Conservation (phyloP, 2,888 invertebrate genomes). For the Aethes cnicana region DNA sequence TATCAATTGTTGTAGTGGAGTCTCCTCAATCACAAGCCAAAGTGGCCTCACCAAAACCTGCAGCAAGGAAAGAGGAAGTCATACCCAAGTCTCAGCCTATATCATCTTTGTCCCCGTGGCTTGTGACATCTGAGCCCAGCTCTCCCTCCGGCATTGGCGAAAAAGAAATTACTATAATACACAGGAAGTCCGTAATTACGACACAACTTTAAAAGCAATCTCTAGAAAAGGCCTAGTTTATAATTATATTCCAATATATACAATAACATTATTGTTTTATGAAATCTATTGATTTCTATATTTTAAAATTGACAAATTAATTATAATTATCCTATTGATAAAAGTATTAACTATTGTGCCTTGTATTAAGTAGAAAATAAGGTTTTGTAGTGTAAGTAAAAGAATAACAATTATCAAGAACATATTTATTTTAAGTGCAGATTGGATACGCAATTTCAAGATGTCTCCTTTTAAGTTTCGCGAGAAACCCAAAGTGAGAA, state of each 20-base stretch:
- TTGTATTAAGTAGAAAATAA: constrained; percentile 1
- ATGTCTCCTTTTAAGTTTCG: constrained; percentile 70
- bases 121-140: constrained; percentile 88
- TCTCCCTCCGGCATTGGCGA: constrained; percentile 85
- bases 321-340: constrained; percentile 6
- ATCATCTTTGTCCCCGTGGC: constrained; percentile 90
- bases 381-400: neutral
- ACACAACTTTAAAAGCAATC: constrained; percentile 84
- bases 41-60: constrained; percentile 70
- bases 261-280: neutral
- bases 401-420: too few relatives aligned
- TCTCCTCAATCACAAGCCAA: constrained; percentile 66
- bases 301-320: constrained; percentile 15
- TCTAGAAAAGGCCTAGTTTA: neutral
- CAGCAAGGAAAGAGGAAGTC: constrained; percentile 74
- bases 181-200: constrained; percentile 93
- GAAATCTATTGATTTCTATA: constrained; percentile 21
- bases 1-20: constrained; percentile 77
- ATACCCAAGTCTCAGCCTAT: constrained; percentile 82
- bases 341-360: constrained; percentile 25
- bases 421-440: too few relatives aligned
- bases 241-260: neutral
- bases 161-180: constrained; percentile 86
- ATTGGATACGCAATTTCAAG: neutral
- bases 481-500: constrained; percentile 66